Evolutionary conservation across 2,888 invertebrate species (phyloP).

Genomic region (Anticlea derivata): DNA sequence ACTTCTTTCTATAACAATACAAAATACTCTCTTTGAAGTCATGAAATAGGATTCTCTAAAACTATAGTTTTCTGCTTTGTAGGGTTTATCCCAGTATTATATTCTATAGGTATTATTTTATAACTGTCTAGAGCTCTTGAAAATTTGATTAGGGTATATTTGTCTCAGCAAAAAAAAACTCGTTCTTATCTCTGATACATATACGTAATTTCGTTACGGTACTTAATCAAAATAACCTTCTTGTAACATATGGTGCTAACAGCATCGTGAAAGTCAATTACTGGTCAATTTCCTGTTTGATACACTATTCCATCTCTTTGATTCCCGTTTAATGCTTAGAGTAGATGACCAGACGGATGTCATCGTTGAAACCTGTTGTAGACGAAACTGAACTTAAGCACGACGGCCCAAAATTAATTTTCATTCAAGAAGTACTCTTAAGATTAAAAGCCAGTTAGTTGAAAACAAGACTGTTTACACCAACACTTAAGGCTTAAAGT

Average conservation of each 20-base stretch:
- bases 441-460: neutral
- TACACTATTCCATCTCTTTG: constrained; percentile 46
- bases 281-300: constrained; percentile 52
- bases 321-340: constrained; percentile 51
- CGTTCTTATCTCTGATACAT: neutral
- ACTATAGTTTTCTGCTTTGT: too few relatives aligned
- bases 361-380: constrained; percentile 42
- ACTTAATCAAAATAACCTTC: constrained; percentile 30
- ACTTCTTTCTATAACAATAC: too few relatives aligned
- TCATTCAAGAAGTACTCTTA: constrained; percentile 37
- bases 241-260: constrained; percentile 44
- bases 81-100: too few relatives aligned
- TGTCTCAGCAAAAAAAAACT: too few relatives aligned
- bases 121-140: too few relatives aligned
- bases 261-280: constrained; percentile 47
- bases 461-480: constrained; percentile 18
- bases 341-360: constrained; percentile 58
- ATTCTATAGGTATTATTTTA: too few relatives aligned
- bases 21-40: too few relatives aligned
- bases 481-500: constrained; percentile 20
- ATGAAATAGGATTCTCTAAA: too few relatives aligned
- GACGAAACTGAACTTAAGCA: constrained; percentile 43
- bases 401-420: constrained; percentile 43
- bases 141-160: too few relatives aligned
- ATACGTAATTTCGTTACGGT: constrained; percentile 11